Percentiles rank a stretch among this genome's conserved stretches.
phyloP scores from a whole-genome alignment of 2,113 vertebrate genomes.

The Plecotus auritus region DNA sequence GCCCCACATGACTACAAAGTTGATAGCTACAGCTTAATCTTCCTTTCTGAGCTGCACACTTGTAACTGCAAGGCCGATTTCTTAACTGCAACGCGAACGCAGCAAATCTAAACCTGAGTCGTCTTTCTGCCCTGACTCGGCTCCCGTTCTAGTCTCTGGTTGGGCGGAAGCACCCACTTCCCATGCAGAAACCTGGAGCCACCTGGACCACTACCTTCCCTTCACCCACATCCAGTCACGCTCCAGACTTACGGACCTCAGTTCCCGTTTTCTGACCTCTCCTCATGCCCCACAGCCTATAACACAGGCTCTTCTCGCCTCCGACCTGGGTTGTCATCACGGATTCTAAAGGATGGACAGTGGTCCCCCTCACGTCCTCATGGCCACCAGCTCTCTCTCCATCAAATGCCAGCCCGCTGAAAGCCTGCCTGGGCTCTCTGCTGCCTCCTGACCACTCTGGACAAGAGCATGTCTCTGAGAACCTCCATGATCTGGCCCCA shows the following conservation, averaged over 20 bases:
- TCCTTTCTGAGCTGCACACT: conserved; percentile 1
- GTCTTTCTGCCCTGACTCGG: background rate
- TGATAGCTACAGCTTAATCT: background rate
- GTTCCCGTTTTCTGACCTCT: background rate
- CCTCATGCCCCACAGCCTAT: background rate
- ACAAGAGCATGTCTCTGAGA: background rate
- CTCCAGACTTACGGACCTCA: background rate
- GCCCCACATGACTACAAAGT: background rate
- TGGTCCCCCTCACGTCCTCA: background rate
- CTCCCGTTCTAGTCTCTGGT: background rate
- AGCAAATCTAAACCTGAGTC: background rate
- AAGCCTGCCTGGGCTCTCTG: background rate
- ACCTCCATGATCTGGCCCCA: background rate
- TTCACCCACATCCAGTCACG: background rate
- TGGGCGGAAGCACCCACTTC: background rate
- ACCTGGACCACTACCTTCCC: background rate
- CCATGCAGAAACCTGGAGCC: background rate
- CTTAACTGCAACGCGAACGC: background rate
- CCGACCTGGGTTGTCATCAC: background rate
- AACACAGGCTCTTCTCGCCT: background rate
- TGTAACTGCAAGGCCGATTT: background rate
- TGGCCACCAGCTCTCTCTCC: background rate
- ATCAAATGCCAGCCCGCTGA: background rate
- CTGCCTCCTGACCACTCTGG: background rate
- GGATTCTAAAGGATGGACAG: background rate